phyloP scores from a whole-genome alignment of 2,113 vertebrate species.

The Uropsilus gracilis region DNA sequence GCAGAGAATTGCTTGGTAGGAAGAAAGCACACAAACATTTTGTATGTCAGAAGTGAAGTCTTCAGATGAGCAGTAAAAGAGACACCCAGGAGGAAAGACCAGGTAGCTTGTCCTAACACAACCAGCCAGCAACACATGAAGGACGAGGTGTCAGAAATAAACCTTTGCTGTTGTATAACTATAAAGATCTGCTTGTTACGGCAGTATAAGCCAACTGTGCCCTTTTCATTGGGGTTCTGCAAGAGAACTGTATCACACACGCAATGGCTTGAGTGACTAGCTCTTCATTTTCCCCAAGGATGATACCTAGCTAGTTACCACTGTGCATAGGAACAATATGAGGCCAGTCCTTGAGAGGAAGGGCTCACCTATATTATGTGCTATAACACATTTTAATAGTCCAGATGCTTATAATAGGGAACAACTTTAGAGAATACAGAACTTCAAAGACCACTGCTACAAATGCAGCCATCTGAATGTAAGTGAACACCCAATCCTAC shows the following conservation, averaged over 20 bases:
- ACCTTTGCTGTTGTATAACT: conserved; percentile 7
- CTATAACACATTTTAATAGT: background rate
- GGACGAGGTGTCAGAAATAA: conserved; percentile 11
- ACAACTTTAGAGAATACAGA: background rate
- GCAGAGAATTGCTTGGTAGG: background rate
- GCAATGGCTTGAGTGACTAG: conserved; percentile 8
- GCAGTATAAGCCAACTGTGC: background rate
- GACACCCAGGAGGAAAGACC: background rate
- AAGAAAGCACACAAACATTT: background rate
- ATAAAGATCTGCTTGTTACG: background rate
- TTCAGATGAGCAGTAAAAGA: background rate
- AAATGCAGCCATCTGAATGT: background rate
- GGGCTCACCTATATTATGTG: background rate
- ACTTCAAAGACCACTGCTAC: conserved; percentile 12
- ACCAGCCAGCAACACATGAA: background rate
- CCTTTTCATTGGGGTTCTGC: background rate
- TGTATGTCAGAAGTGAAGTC: background rate
- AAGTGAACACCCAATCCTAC: background rate
- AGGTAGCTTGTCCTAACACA: background rate
- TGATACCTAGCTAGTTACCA: background rate
- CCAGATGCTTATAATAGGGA: background rate
- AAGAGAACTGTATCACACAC: conserved; percentile 1
- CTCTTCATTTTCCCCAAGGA: conserved; percentile 29
- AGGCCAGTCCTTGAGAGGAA: background rate
- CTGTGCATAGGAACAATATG: background rate